phyloP scores from a whole-genome alignment of 2,888 invertebrate genomes.

The Hymenopus coronatus region DNA sequence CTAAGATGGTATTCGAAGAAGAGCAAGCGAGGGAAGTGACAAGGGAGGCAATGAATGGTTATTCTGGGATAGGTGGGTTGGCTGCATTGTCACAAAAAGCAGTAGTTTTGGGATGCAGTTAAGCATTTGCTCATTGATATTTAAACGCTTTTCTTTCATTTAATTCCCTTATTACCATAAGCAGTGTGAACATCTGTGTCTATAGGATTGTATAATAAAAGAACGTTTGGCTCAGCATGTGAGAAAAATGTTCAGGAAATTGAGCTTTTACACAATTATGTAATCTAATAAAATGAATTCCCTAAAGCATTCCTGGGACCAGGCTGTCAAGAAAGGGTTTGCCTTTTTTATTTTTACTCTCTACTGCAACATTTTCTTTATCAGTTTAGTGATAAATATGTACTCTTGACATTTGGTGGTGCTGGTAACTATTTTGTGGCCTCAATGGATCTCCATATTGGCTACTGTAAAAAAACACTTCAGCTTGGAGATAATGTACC shows the following conservation, averaged over 20 bases:
- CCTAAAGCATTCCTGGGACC: background rate
- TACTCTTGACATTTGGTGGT: background rate
- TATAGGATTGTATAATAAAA: background rate
- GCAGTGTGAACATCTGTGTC: background rate
- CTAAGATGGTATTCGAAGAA: background rate
- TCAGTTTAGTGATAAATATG: background rate
- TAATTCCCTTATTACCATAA: background rate
- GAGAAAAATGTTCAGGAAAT: background rate
- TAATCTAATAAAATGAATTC: background rate
- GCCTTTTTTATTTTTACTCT: background rate
- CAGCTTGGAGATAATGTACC: background rate
- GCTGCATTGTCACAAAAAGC: background rate
- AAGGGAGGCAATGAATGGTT: background rate
- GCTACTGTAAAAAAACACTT: background rate
- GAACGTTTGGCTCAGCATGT: background rate
- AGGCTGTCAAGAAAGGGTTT: background rate
- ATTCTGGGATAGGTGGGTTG: background rate
- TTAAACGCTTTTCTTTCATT: background rate
- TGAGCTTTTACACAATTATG: background rate
- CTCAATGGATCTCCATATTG: background rate
- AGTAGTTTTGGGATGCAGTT: background rate
- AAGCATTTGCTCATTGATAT: background rate
- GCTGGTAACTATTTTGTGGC: background rate
- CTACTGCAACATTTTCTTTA: background rate
- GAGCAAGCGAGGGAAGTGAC: background rate